Conservation (phyloP, 1,140 invertebrate genomes). For the Melanaphis sacchari region DNA sequence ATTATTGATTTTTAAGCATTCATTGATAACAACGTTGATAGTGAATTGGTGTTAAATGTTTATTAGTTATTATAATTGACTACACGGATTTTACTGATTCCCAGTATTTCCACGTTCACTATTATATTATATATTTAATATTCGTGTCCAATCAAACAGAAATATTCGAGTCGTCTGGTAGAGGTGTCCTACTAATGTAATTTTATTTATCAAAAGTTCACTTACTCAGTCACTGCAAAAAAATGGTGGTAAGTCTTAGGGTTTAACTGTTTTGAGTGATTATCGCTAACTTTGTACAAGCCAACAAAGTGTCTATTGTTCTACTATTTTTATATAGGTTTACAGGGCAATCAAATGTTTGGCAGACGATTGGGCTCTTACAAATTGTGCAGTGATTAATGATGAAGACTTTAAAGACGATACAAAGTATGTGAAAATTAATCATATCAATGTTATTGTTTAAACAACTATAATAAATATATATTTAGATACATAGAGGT, state of each 20-base stretch:
- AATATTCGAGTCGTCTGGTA: neutral
- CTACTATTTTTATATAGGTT: neutral
- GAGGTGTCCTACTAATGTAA: neutral
- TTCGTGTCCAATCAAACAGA: neutral
- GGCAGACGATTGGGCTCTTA: slow-evolving; percentile 40
- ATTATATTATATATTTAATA: neutral
- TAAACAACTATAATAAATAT: neutral
- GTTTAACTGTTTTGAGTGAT: neutral
- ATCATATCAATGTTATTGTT: neutral
- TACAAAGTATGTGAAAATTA: slow-evolving; percentile 23
- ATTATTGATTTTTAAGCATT: slow-evolving; percentile 23
- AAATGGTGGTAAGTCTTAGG: slow-evolving; percentile 1
- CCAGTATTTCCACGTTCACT: too few relatives aligned
- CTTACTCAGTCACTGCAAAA: neutral
- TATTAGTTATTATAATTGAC: neutral
- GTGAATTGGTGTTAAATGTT: neutral
- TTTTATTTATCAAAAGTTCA: neutral
- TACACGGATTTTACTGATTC: neutral
- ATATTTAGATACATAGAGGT: slow-evolving; percentile 48
- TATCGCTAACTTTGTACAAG: neutral
- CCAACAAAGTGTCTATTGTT: neutral
- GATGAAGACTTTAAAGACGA: slow-evolving; percentile 27
- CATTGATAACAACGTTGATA: slow-evolving; percentile 46
- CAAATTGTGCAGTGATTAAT: slow-evolving; percentile 39
- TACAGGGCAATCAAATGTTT: slow-evolving; percentile 30